Evolutionary conservation across 2,797 vertebrate species (phyloP).

Genomic region (Oreonectes daqikongensis): DNA sequence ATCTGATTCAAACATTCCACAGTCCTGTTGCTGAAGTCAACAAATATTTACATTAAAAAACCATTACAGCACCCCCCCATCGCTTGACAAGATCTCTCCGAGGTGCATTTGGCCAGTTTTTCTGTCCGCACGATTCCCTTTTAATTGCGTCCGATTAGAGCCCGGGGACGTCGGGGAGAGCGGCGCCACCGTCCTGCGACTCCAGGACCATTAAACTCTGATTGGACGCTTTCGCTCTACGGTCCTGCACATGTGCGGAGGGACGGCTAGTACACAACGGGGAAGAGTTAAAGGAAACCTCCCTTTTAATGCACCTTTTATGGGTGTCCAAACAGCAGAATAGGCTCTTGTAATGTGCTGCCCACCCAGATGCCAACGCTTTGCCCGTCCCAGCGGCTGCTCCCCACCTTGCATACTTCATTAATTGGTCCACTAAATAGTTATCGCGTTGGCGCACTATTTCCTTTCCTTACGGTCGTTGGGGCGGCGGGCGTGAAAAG

Average conservation of each 20-base stretch:
- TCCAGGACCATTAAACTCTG: slow-evolving; percentile 68
- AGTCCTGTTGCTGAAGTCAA: slow-evolving; percentile 66
- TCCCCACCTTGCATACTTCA: slow-evolving; percentile 66
- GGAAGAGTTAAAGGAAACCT: slow-evolving; percentile 66
- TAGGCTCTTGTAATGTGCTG: slow-evolving; percentile 69
- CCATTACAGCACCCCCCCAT: slow-evolving; percentile 52
- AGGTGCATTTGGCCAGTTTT: slow-evolving; percentile 58
- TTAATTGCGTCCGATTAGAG: slow-evolving; percentile 65
- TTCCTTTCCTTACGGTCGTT: slow-evolving; percentile 43
- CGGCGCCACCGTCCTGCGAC: slow-evolving; percentile 63
- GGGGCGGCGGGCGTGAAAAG: slow-evolving; percentile 46
- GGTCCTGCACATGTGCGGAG: slow-evolving; percentile 61
- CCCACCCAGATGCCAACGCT: slow-evolving; percentile 67
- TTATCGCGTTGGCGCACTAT: slow-evolving; percentile 48
- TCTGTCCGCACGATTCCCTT: slow-evolving; percentile 56
- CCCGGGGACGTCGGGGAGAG: slow-evolving; percentile 51
- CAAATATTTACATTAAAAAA: slow-evolving; percentile 72
- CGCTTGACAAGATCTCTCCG: slow-evolving; percentile 60
- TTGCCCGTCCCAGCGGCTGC: slow-evolving; percentile 59
- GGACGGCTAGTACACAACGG: slow-evolving; percentile 64
- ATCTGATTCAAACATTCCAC: slow-evolving; percentile 68
- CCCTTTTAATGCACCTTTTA: slow-evolving; percentile 71
- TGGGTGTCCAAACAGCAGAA: slow-evolving; percentile 74
- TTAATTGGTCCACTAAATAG: slow-evolving; percentile 70
- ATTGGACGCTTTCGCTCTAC: slow-evolving; percentile 62